Evolutionary conservation across 2,888 invertebrate genomes (phyloP), one percentile per base, ranked within the genome.

Genomic region (Torymus tubicola): DNA sequence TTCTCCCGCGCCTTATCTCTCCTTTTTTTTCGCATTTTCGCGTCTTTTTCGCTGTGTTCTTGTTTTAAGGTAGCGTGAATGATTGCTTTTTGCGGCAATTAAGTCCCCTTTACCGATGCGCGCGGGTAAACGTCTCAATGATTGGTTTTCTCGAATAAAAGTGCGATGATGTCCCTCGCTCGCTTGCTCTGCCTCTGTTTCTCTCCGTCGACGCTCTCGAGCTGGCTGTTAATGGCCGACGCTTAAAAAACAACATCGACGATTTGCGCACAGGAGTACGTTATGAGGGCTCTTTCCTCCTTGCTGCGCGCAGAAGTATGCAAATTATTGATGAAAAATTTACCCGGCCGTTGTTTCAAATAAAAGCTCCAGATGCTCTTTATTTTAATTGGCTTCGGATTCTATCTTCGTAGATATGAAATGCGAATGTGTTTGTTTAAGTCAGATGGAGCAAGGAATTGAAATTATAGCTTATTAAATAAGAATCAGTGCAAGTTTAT

Each of bases 81-180:
- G 82, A 82, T 82, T 80, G 78, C 82, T 82, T 82, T 78, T 82
- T 82, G 78, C 78, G 68, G 80, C 80, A 82, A 82, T 82, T 82
- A 82, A 82, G 80, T 72, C 71, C 74, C 76, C 74, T 82, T 70
- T 64, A 58, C 76, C 76, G 60, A 71, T 76, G 81, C 68, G 72
- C 76, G 12, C 69, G 72, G 70, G 52, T 76, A 77, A 80, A 80
- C 71, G 80, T 82, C 77, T 80, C 82, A 77, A 80, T 82, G 82
- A 82, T 82, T 82, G 77, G 80, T 77, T 80, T 80, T 80, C 77
- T 80, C 70, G 64, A 74, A 82, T 79, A 80, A 82, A 82, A 80
- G 79, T 80, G 65, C 77, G 77, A 82, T 82, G 80, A 80, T 74
- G 80, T 80, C 76, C 67, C 70, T 57, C 69, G 14, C 61, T 69